Conservation (phyloP, 2,113 vertebrate genomes). For the Ardeotis arabs region DNA sequence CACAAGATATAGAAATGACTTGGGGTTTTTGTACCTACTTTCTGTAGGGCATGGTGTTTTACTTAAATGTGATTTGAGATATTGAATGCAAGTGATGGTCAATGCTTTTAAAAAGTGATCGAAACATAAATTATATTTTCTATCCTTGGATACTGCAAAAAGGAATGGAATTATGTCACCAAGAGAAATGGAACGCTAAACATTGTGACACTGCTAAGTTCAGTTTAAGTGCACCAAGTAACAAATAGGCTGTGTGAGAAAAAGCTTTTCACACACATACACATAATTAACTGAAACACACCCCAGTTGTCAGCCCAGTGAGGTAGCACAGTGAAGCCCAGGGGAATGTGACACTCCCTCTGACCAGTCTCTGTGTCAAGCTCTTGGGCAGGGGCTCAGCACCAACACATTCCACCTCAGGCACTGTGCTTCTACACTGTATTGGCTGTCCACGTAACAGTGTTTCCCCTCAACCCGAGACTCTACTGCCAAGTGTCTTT, state of each 20-base stretch:
- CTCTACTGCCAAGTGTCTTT: background rate
- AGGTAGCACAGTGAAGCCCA: background rate
- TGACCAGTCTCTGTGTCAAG: background rate
- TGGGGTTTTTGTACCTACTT: background rate
- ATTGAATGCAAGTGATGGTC: background rate
- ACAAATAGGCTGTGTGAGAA: background rate
- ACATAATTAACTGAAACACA: background rate
- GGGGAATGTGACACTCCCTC: background rate
- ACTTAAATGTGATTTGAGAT: background rate
- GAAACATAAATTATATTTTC: background rate
- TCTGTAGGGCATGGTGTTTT: background rate
- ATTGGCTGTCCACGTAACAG: background rate
- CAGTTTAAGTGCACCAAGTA: background rate
- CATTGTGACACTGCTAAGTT: background rate
- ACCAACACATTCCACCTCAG: background rate
- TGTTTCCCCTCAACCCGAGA: background rate
- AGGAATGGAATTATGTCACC: background rate
- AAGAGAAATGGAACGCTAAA: background rate
- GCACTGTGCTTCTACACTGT: background rate
- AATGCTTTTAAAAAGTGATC: background rate
- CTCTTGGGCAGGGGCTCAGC: background rate
- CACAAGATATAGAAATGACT: background rate
- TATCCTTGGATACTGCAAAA: background rate
- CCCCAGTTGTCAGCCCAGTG: background rate
- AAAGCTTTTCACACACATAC: background rate